Conservation (phyloP, 2,113 vertebrate genomes). For the Anguilla rostrata region DNA sequence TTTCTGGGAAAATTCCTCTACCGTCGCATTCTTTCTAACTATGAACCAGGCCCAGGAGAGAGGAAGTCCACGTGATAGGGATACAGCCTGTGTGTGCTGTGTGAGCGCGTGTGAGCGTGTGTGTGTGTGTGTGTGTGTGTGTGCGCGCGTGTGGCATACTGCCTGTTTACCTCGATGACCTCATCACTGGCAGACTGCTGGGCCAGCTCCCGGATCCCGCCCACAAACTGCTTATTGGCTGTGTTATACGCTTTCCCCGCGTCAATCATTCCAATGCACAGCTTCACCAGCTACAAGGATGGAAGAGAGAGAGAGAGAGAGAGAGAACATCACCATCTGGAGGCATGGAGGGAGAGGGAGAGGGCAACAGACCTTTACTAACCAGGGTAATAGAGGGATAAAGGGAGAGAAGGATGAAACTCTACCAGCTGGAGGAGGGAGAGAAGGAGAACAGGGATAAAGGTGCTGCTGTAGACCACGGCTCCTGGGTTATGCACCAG, state of each 20-base stretch:
- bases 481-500: no score
- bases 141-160: no score
- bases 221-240: slow-evolving; percentile 97
- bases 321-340: background rate
- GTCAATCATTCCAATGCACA: slow-evolving; percentile 97
- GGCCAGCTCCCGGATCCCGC: slow-evolving; percentile 89
- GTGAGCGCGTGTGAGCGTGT: no score
- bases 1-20: slow-evolving; percentile 38
- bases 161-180: slow-evolving; percentile 84
- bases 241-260: slow-evolving; percentile 93
- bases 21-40: slow-evolving; percentile 36
- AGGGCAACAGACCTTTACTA: no score
- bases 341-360: no score
- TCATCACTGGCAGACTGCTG: slow-evolving; percentile 90
- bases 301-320: background rate
- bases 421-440: background rate
- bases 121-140: no score
- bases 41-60: slow-evolving; percentile 36
- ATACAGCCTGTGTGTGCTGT: background rate
- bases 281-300: slow-evolving; percentile 85
- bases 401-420: no score
- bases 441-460: background rate
- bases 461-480: no score
- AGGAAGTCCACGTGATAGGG: background rate
- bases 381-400: no score